Base-by-base conservation (phyloP, 2,113 vertebrate species). In the Oplegnathus fasciatus region DNA sequence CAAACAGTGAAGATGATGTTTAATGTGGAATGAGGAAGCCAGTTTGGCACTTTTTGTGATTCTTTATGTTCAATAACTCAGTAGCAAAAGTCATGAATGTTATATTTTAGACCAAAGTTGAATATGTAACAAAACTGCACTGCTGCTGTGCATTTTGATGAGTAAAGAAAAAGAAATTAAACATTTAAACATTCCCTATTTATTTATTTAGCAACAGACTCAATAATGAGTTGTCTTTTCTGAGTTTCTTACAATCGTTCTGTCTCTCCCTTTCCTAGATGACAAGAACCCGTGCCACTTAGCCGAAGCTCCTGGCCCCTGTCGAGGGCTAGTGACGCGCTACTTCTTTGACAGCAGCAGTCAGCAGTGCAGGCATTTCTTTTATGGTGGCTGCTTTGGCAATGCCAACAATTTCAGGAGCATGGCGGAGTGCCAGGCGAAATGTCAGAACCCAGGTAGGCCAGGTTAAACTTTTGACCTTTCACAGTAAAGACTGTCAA, bases 361-460 rank as follows among this genome's bases (percentile, higher is more conserved):
- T 61, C 92, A 96, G 68, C 37, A 87, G 44, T 99, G 98, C 90
- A 95, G 94, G 68, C 30, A n/a, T 0, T 98, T 99, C 93, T 95
- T 81, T 66, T 99, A 99, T 1, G 97, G 98, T 2, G 98, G 98
- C 32, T 99, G 98, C 89, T 95, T 97, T 0, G 98, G 98, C 77
- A 99, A 99, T 69, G 94, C 91, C 78, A 99, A 99, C 94, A 99
- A 99, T 88, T 99, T 99, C 90, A 85, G 54, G 66, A 96, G 84
- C 17, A 48, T 97, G 88, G 91, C 93, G 20, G 93, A 95, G 26
- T 99, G 98, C 89, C 94, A 94, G 86, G 67, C 32, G 1, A 95
- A 83, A 77, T 99, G 98, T 85, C 92, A 94, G 60, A 88, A 83
- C 17, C 32, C 85, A 83, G 74, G 98, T 99, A 89, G 90, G 95